Base-by-base conservation (phyloP, 2,113 vertebrate genomes). In the Trochalopteron elliotii region DNA sequence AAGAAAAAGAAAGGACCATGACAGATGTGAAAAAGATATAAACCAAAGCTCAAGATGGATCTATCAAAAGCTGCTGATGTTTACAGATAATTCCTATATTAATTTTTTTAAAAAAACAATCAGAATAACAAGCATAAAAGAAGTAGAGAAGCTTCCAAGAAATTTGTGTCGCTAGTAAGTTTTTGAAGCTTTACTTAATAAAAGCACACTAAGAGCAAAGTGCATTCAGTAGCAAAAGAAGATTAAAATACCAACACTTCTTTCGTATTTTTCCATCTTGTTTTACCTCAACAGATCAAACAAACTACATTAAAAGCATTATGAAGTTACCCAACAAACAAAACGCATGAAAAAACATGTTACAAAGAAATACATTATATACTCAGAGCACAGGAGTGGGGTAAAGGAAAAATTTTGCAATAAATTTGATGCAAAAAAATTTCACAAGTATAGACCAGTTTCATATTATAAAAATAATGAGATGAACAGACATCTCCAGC, bases 241-340 rank as follows among this genome's bases (percentile, higher is more conserved):
- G 91, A 95, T 96, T 96, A 94, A 93, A 95, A 94, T 75, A 35
- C 83, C 85, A 94, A 57, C 14, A 23, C 77, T 76, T 90, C 68
- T 82, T 87, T 71, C 4, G 0, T 76, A 37, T 91, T 91, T 94
- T 95, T 92, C 93, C 84, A 52, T 61, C 71, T 83, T 78, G 65
- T 67, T 94, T 93, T 83, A 93, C 72, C 31, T 94, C 83, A 55
- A 30, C 18, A 90, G 83, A 96, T 96, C 94, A 97, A 96, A 96
- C 75, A 71, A 88, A 61, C 82, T 45, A 60, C 83, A 75, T 77
- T 30, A 91, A 82, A 74, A 92, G 65, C 65, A 60, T 25, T 70
- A 57, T 25, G 35, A 80, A 83, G 33, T 39, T 92, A 69, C n/a
- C 16, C 59, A 90, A 70, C 79, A 88, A 87, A 88, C 53, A 93